phyloP scores from a whole-genome alignment of 2,888 invertebrate genomes.

The Caenorhabditis japonica region DNA sequence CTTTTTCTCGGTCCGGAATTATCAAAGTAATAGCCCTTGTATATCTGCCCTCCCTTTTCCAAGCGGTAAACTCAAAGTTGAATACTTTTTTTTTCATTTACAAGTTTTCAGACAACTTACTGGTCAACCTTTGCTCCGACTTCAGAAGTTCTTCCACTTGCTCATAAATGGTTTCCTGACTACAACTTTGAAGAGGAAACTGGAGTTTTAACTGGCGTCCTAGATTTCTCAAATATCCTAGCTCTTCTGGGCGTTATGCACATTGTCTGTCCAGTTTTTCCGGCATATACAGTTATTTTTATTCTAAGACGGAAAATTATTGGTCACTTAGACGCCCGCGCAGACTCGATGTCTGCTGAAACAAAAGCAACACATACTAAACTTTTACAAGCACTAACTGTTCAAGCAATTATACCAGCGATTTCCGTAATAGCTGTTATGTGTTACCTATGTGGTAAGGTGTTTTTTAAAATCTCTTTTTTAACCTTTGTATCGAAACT shows the following conservation, averaged over 20 bases:
- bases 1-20: not conserved
- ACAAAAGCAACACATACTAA: constrained; percentile 26
- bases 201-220: constrained; percentile 25
- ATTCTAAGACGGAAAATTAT: constrained; percentile 35
- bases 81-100: not conserved
- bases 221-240: constrained; percentile 1
- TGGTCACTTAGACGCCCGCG: constrained; percentile 5
- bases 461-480: too few species aligned
- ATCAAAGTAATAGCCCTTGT: constrained; percentile 6
- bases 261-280: constrained; percentile 23
- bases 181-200: constrained; percentile 11
- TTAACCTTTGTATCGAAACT: too few species aligned
- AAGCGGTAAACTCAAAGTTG: constrained; percentile 10
- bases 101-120: constrained; percentile 16
- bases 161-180: constrained; percentile 10
- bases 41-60: constrained; percentile 21
- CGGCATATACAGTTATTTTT: constrained; percentile 33
- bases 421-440: constrained; percentile 12
- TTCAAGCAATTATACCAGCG: constrained; percentile 19
- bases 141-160: constrained; percentile 10
- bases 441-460: not conserved
- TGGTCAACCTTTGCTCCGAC: constrained; percentile 14
- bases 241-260: constrained; percentile 16
- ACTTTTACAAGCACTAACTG: constrained; percentile 28
- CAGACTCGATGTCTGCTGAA: constrained; percentile 21